Evolutionary conservation across 2,888 invertebrate genomes (phyloP), one percentile per base, ranked within the genome.

Genomic region (Eueremaeus valkanovi): DNA sequence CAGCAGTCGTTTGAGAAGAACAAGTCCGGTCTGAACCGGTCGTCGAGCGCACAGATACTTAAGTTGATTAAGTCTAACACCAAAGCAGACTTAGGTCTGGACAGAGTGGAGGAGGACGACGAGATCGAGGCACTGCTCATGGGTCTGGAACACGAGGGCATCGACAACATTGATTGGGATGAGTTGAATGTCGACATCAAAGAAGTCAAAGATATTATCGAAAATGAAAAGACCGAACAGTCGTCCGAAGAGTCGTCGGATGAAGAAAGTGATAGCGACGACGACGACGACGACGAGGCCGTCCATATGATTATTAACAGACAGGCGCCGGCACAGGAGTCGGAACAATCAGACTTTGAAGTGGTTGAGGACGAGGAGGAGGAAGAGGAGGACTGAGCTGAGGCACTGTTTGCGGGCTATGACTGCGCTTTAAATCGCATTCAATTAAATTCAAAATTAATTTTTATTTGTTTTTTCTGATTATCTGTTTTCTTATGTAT

Each of bases 81-180:
- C 3, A 75, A 40, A 49, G 68, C 55, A 27, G 74, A 77, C 21
- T 42, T 76, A 24, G 75, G 51, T 51, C 73, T 77, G 68, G 75
- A 72, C n/a, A 68, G 73, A 61, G 66, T 76, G 21, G 77, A 77
- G n/a, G 77, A 77, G 66, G 75, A 75, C 49, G 73, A 72, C 31
- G 76, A 76, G 36, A 76, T 77, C 21, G 76, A 76, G 27, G 72
- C 45, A 18, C 40, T 77, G 16, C 31, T 77, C 8, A 45, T 36
- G 42, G 75, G 58, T 9, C 55, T 78, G 27, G 77, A 77, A 58
- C 61, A 73, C 16, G 78, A 78, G 33, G 77, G 77, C 16, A 31
- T 77, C 6, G 77, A 78, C 9, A 76, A 76, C 63, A 75, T 77
- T 21, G 78, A 78, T 75, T 76, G 77, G 76, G 73, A 66, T 40